phyloP scores from a whole-genome alignment of 2,888 invertebrate genomes.

The Chrysodeixis includens region DNA sequence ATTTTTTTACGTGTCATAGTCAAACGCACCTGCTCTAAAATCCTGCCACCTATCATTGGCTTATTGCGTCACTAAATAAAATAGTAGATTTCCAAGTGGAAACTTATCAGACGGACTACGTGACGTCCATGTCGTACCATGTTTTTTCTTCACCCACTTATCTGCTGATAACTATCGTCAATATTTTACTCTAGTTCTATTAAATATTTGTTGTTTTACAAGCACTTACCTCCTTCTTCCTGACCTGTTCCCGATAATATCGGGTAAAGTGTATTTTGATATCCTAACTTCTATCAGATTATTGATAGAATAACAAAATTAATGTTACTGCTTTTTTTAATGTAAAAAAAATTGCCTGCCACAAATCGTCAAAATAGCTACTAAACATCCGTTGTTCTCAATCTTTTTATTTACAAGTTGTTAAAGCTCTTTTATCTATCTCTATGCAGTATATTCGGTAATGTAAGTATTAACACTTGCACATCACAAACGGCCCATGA shows the following conservation, averaged over 20 bases:
- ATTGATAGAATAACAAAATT: neutral
- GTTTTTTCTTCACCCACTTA: conserved; percentile 5
- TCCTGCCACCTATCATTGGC: neutral
- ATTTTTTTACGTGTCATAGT: neutral
- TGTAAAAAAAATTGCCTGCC: too few relatives aligned
- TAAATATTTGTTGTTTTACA: neutral
- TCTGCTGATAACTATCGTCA: conserved; percentile 1
- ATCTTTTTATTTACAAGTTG: too few relatives aligned
- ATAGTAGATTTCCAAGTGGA: neutral
- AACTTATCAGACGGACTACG: conserved; percentile 3
- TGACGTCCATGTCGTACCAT: conserved; percentile 2
- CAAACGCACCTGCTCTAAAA: neutral
- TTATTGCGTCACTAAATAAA: neutral
- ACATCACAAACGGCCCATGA: neutral
- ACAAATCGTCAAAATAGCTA: too few relatives aligned
- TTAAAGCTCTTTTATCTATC: too few relatives aligned
- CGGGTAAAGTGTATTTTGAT: too few relatives aligned
- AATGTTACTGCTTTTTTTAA: too few relatives aligned
- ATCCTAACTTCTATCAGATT: neutral
- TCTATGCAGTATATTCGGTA: neutral
- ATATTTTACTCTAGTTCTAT: neutral
- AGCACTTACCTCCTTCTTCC: neutral
- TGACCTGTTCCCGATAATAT: neutral
- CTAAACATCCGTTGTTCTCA: too few relatives aligned
- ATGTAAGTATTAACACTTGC: neutral